Percentiles rank a stretch among this genome's conserved stretches.
These are phyloP conservation scores for Adelphocoris suturalis DNA, from an alignment of 2,888 invertebrate species.

Conservation along the genomic window DNA sequence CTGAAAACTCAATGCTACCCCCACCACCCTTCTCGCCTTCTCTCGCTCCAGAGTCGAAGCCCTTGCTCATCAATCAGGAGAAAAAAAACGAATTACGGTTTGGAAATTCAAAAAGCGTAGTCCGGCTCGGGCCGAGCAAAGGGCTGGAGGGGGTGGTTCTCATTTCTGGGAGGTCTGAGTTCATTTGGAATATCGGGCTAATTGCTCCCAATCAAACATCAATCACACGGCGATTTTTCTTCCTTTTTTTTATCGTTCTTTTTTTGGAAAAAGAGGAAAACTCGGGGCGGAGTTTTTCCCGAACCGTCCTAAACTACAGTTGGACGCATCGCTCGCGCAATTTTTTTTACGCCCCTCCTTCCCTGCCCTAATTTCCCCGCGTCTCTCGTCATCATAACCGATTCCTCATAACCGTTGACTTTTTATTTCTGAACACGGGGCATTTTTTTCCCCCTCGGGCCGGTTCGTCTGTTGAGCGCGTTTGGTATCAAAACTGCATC, in stretches of 20 bases:
- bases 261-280: constrained; percentile 3
- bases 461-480: constrained; percentile 22
- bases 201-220: constrained; percentile 73
- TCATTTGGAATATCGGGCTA: constrained; percentile 72
- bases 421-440: background rate
- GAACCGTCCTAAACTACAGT: constrained; percentile 64
- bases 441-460: background rate
- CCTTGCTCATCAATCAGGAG: constrained; percentile 69
- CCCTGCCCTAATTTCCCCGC: constrained; percentile 2
- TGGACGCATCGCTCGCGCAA: constrained; percentile 24
- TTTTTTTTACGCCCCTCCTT: constrained; percentile 36
- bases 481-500: constrained; percentile 21
- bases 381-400: constrained; percentile 16
- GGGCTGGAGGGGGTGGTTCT: constrained; percentile 41
- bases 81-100: constrained; percentile 69
- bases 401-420: constrained; percentile 26
- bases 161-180: constrained; percentile 66
- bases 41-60: constrained; percentile 40
- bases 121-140: constrained; percentile 6
- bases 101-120: constrained; percentile 72
- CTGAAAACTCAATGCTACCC: constrained; percentile 65
- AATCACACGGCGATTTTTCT: constrained; percentile 71
- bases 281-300: constrained; percentile 42
- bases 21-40: background rate
- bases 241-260: constrained; percentile 46